phyloP scores from a whole-genome alignment of 2,888 invertebrate species.

The Nasonia oneida region DNA sequence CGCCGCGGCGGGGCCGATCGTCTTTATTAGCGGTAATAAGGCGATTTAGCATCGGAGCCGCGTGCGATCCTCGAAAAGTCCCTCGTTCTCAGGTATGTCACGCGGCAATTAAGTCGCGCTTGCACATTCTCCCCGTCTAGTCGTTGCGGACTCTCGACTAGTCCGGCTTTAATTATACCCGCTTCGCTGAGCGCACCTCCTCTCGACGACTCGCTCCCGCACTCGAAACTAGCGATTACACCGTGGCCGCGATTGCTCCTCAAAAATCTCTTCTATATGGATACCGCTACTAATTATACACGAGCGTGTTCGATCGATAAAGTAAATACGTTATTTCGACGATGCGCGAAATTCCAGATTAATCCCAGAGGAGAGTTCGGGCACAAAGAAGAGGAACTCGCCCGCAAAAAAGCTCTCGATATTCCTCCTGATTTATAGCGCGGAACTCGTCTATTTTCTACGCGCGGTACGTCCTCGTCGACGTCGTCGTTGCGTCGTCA shows the following conservation, averaged over 20 bases:
- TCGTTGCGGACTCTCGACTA: slow-evolving; percentile 31
- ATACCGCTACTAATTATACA: neutral
- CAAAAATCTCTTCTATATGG: slow-evolving; percentile 30
- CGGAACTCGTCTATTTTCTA: neutral
- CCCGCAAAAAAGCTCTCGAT: neutral
- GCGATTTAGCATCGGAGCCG: slow-evolving; percentile 54
- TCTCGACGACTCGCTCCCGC: neutral
- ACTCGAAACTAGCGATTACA: slow-evolving; percentile 46
- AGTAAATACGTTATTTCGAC: neutral
- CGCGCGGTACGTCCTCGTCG: neutral
- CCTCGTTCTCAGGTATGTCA: slow-evolving; percentile 61
- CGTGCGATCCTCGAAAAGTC: slow-evolving; percentile 55
- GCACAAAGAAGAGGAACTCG: neutral
- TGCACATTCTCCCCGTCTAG: slow-evolving; percentile 11
- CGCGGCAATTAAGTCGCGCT: slow-evolving; percentile 56
- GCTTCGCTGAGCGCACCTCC: neutral
- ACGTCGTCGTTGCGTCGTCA: slow-evolving; percentile 13
- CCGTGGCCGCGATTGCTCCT: neutral
- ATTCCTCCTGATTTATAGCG: slow-evolving; percentile 16
- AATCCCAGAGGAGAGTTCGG: neutral
- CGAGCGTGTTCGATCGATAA: neutral
- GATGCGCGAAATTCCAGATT: neutral
- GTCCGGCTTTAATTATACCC: slow-evolving; percentile 52
- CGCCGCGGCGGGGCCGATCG: slow-evolving; percentile 13
- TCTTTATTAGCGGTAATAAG: slow-evolving; percentile 60